phyloP scores from a whole-genome alignment of 2,797 vertebrate genomes.

The Poecilia velifera region DNA sequence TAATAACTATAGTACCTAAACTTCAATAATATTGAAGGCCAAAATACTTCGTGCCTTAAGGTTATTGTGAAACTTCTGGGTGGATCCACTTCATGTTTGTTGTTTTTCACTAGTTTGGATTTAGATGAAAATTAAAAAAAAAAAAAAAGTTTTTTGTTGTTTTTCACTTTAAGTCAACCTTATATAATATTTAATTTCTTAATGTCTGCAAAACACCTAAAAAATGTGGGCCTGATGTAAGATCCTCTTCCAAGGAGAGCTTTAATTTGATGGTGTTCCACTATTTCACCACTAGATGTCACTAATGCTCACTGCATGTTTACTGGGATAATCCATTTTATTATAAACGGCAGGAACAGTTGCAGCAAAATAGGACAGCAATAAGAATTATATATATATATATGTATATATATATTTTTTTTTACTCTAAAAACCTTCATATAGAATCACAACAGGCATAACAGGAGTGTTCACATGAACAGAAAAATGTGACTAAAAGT shows the following conservation, averaged over 20 bases:
- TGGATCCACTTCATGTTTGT: neutral
- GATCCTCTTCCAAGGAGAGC: neutral
- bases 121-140: neutral
- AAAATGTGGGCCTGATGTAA: neutral
- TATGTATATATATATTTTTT: too few relatives aligned
- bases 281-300: constrained; percentile 6
- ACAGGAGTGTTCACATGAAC: neutral
- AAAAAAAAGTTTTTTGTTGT: neutral
- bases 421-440: neutral
- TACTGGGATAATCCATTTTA: neutral
- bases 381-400: too few relatives aligned
- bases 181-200: neutral
- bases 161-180: neutral
- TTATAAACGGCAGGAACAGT: too few relatives aligned
- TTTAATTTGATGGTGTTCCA: neutral
- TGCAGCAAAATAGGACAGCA: neutral
- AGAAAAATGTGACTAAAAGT: neutral
- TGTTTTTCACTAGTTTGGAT: neutral
- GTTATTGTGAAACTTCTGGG: neutral
- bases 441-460: neutral
- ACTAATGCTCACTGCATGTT: neutral
- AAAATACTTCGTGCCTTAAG: neutral
- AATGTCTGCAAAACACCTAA: neutral
- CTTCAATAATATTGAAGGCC: neutral
- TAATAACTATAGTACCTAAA: neutral